These are phyloP conservation scores for Folsomia candida DNA, from an alignment of 2,888 invertebrate genomes.

Conservation along the genomic window DNA sequence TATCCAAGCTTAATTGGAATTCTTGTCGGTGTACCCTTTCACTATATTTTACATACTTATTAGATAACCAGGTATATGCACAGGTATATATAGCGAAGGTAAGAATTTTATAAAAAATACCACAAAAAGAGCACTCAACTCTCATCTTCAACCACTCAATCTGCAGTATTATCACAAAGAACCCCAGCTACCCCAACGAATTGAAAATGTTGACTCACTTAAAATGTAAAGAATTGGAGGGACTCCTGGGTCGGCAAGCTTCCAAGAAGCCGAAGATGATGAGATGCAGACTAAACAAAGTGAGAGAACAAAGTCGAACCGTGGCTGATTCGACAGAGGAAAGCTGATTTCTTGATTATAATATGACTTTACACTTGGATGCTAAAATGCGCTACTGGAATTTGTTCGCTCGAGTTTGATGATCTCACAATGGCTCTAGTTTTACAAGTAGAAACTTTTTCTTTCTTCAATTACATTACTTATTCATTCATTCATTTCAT, in stretches of 20 bases:
- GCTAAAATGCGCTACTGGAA: constrained; percentile 4
- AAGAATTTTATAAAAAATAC: too few relatives aligned
- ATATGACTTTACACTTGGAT: background rate
- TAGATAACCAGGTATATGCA: too few relatives aligned
- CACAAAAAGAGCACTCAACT: too few relatives aligned
- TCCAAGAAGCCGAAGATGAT: constrained; percentile 25
- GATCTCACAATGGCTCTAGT: constrained; percentile 1
- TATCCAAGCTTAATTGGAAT: too few relatives aligned
- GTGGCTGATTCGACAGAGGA: background rate
- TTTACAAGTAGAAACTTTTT: constrained; percentile 10
- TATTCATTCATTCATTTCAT: constrained; percentile 41
- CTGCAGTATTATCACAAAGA: background rate
- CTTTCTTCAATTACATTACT: constrained; percentile 39
- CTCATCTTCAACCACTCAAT: background rate
- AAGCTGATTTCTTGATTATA: background rate
- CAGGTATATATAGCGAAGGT: too few relatives aligned
- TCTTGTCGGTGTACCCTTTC: too few relatives aligned
- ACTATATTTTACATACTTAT: too few relatives aligned
- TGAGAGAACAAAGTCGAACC: constrained; percentile 1
- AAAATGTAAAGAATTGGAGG: constrained; percentile 31
- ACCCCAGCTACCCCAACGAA: background rate
- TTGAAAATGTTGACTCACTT: constrained; percentile 38
- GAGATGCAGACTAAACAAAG: constrained; percentile 15
- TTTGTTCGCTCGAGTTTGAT: background rate
- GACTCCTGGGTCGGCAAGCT: constrained; percentile 26